Evolutionary conservation across 2,113 vertebrate genomes (phyloP).

Genomic region (Panurus biarmicus): DNA sequence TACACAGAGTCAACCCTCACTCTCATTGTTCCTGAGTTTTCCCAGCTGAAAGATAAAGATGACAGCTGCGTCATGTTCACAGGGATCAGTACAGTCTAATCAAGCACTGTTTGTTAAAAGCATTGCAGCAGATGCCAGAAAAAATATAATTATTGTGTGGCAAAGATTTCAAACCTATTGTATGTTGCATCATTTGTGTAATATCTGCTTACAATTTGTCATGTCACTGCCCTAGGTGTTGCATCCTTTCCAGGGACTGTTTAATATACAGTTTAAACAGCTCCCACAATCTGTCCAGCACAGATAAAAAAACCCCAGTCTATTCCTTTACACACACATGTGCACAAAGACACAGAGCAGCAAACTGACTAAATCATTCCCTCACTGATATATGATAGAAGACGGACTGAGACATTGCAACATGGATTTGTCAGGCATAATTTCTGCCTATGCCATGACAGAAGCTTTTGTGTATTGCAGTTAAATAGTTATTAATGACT

Average conservation of each 20-base stretch:
- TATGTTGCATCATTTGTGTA: background rate
- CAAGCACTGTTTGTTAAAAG: background rate
- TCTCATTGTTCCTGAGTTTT: background rate
- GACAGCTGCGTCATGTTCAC: background rate
- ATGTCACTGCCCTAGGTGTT: background rate
- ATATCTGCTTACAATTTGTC: background rate
- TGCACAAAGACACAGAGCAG: background rate
- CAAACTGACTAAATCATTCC: background rate
- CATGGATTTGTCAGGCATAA: background rate
- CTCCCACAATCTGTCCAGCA: background rate
- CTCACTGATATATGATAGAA: background rate
- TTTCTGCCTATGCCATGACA: background rate
- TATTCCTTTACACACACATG: background rate
- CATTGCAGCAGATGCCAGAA: slow-evolving; percentile 5
- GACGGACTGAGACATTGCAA: background rate
- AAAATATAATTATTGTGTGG: background rate
- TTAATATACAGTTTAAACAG: background rate
- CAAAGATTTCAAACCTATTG: background rate
- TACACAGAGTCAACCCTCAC: background rate
- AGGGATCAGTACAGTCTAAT: background rate
- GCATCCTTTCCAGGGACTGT: background rate
- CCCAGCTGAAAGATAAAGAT: background rate
- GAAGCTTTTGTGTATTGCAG: background rate
- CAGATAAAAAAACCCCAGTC: background rate
- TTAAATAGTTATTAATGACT: slow-evolving; percentile 21